phyloP scores from a whole-genome alignment of 2,797 vertebrate genomes.

The Rhinogobio ventralis region DNA sequence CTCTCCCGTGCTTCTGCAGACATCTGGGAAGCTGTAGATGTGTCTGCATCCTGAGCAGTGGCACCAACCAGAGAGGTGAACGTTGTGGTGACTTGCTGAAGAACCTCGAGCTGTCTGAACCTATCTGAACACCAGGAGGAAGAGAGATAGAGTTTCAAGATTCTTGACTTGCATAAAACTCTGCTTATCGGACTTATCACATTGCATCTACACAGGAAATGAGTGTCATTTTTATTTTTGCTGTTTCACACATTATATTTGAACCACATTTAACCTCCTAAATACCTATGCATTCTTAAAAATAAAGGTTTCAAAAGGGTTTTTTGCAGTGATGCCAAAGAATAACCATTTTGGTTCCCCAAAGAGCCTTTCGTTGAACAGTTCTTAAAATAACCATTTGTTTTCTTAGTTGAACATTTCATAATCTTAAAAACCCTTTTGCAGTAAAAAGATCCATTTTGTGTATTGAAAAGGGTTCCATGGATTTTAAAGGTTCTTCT shows the following conservation, averaged over 20 bases:
- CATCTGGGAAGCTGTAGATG: conserved; percentile 39
- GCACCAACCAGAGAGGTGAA: conserved; percentile 78
- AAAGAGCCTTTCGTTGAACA: background rate
- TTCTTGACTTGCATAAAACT: background rate
- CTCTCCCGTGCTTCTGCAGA: conserved; percentile 61
- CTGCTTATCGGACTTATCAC: conserved; percentile 7
- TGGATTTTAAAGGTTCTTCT: background rate
- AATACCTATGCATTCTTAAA: background rate
- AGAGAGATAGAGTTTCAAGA: background rate
- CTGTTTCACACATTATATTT: background rate
- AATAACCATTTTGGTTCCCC: background rate
- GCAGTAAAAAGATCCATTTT: background rate
- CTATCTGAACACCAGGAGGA: conserved; percentile 69
- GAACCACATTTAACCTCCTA: background rate
- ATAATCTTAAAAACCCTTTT: background rate
- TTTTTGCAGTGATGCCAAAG: background rate
- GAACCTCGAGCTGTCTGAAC: conserved; percentile 83
- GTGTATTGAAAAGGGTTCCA: background rate
- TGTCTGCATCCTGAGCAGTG: conserved; percentile 3
- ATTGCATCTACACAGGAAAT: conserved; percentile 40
- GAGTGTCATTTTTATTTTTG: conserved; percentile 18
- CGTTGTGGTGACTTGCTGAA: conserved; percentile 80
- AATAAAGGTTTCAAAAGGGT: background rate
- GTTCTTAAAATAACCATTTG: background rate
- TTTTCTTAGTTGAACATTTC: background rate